These are phyloP conservation scores for Paraplagusia blochii DNA, from an alignment of 2,113 vertebrate genomes.

Conservation along the genomic window DNA sequence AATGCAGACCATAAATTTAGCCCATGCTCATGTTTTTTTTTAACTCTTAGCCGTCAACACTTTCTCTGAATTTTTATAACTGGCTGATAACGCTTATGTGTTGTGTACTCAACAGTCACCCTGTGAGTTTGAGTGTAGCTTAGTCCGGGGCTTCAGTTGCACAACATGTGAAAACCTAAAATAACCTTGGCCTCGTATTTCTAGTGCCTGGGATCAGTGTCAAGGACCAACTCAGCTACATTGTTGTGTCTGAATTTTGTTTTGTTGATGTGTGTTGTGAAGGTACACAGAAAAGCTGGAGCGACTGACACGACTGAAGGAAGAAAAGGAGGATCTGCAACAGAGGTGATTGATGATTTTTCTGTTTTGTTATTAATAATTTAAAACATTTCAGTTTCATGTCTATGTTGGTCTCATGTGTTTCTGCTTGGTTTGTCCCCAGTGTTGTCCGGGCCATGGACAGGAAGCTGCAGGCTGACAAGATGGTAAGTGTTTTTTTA, in stretches of 20 bases:
- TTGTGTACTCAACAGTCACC: neutral
- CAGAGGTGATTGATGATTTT: slow-evolving; percentile 75
- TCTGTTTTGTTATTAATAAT: too few species aligned
- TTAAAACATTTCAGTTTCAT: too few species aligned
- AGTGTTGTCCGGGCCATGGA: slow-evolving; percentile 89
- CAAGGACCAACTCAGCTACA: too few species aligned
- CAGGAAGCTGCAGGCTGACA: slow-evolving; percentile 84
- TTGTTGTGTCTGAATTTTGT: neutral
- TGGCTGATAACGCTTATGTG: too few species aligned
- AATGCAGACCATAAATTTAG: too few species aligned
- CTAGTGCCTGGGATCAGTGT: neutral
- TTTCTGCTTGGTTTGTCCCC: neutral
- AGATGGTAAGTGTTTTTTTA: slow-evolving; percentile 82
- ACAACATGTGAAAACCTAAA: slow-evolving; percentile 6
- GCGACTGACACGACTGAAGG: slow-evolving; percentile 83
- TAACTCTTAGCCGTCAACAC: too few species aligned
- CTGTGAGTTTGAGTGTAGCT: neutral
- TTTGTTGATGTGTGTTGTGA: neutral
- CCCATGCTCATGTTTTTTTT: too few species aligned
- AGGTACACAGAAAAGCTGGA: slow-evolving; percentile 91
- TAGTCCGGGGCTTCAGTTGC: neutral
- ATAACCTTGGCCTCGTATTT: slow-evolving; percentile 7
- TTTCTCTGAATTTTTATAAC: too few species aligned
- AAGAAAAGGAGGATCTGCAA: slow-evolving; percentile 87
- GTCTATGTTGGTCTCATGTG: too few species aligned